phyloP scores from a whole-genome alignment of 2,888 invertebrate species.

The Baronia brevicornis region DNA sequence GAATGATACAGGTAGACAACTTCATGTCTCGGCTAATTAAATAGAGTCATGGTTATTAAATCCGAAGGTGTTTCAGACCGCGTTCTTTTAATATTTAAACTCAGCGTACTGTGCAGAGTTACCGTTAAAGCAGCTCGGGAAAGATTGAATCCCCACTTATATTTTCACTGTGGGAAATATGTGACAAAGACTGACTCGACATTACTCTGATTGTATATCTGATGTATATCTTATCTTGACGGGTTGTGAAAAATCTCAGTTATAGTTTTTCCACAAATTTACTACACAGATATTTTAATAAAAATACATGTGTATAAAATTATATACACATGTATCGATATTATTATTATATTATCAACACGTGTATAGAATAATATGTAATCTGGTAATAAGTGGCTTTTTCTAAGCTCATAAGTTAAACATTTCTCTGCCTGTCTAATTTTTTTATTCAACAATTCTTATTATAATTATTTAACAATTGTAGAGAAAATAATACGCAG shows the following conservation, averaged over 20 bases:
- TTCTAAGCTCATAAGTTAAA: too few relatives aligned
- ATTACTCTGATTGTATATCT: constrained; percentile 4
- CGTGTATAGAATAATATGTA: too few relatives aligned
- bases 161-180: constrained; percentile 52
- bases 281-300: too few relatives aligned
- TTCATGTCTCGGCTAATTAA: constrained; percentile 25
- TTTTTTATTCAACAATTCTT: too few relatives aligned
- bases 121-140: constrained; percentile 49
- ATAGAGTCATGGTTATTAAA: constrained; percentile 48
- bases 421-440: too few relatives aligned
- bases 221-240: neutral
- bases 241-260: constrained; percentile 6
- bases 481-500: too few relatives aligned
- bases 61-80: constrained; percentile 44
- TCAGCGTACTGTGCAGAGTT: constrained; percentile 48
- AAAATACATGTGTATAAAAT: too few relatives aligned
- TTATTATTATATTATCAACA: too few relatives aligned
- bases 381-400: too few relatives aligned
- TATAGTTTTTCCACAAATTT: too few relatives aligned
- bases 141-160: constrained; percentile 66
- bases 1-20: neutral
- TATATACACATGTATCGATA: too few relatives aligned
- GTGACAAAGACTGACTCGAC: constrained; percentile 31
- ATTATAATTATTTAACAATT: too few relatives aligned
- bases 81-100: constrained; percentile 53